A percentile compares a stretch with the other conserved stretches of the same genome.
Conservation (phyloP, 1,140 invertebrate species). For the Littorina saxatilis region DNA sequence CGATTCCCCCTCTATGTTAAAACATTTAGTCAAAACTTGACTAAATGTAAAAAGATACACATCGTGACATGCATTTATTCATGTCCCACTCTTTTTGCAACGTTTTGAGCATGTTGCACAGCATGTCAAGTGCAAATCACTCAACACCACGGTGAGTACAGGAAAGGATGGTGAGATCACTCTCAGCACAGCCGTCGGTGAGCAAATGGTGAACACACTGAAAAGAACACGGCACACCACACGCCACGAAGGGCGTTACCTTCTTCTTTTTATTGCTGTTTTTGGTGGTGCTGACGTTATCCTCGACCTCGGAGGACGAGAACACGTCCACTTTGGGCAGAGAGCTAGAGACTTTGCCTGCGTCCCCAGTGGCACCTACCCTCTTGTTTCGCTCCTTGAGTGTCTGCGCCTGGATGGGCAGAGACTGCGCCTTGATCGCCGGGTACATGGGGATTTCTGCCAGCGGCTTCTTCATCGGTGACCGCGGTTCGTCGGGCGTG, state of each 20-base stretch:
- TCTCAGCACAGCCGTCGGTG: not conserved
- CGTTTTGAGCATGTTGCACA: too few species aligned
- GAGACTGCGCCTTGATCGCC: slow-evolving; percentile 67
- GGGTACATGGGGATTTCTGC: slow-evolving; percentile 61
- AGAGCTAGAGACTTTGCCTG: slow-evolving; percentile 7
- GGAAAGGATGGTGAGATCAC: not conserved
- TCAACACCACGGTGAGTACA: not conserved
- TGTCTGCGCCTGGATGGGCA: slow-evolving; percentile 62
- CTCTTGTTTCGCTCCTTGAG: slow-evolving; percentile 61
- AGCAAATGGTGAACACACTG: not conserved
- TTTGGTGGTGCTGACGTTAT: slow-evolving; percentile 9
- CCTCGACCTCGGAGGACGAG: slow-evolving; percentile 21
- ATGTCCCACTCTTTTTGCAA: too few species aligned
- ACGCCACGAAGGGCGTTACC: not conserved
- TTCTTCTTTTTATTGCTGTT: slow-evolving; percentile 23
- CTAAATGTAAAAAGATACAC: too few species aligned
- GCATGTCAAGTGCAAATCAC: too few species aligned
- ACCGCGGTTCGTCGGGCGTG: slow-evolving; percentile 31
- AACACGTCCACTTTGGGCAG: slow-evolving; percentile 34
- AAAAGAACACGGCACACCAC: not conserved
- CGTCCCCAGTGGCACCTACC: slow-evolving; percentile 42
- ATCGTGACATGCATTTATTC: not conserved
- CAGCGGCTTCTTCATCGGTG: slow-evolving; percentile 44
- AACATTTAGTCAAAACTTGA: too few species aligned
- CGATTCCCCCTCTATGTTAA: too few species aligned